Conservation (phyloP, 2,797 vertebrate genomes). For the Cyclura pinguis region DNA sequence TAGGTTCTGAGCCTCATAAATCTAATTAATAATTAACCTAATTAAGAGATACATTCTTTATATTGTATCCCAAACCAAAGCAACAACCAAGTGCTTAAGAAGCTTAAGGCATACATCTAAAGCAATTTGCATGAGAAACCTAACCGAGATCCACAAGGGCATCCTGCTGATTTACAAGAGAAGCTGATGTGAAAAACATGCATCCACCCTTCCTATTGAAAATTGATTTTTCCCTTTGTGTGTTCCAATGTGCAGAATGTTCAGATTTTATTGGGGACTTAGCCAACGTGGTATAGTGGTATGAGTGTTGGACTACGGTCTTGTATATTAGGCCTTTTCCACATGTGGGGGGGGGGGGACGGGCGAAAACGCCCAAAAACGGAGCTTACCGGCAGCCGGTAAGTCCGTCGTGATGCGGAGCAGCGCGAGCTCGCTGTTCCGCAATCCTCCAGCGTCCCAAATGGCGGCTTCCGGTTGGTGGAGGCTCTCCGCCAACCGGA, state of each 20-base stretch:
- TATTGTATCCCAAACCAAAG: constrained; percentile 10
- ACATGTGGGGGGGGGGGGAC: too few species aligned
- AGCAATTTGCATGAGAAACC: constrained; percentile 1
- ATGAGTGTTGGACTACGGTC: too few species aligned
- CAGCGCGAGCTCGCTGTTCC: too few species aligned
- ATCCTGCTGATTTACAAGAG: neutral
- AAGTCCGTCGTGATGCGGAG: too few species aligned
- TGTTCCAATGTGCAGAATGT: neutral
- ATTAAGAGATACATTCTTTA: constrained; percentile 17
- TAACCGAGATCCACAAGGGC: neutral
- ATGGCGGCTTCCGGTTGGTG: too few species aligned
- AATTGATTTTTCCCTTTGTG: neutral
- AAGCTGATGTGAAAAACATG: neutral
- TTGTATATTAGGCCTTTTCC: too few species aligned
- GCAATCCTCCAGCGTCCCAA: too few species aligned
- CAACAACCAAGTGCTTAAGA: constrained; percentile 9
- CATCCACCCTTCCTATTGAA: neutral
- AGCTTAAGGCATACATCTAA: constrained; percentile 23
- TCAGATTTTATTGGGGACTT: neutral
- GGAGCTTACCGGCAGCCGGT: too few species aligned
- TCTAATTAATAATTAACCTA: constrained; percentile 41
- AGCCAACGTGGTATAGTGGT: too few species aligned
- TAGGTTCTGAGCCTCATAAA: constrained; percentile 3
- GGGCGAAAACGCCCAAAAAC: too few species aligned
- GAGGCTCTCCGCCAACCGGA: too few species aligned